Conservation (phyloP, 1,140 invertebrate species). For the Drosophila albomicans region DNA sequence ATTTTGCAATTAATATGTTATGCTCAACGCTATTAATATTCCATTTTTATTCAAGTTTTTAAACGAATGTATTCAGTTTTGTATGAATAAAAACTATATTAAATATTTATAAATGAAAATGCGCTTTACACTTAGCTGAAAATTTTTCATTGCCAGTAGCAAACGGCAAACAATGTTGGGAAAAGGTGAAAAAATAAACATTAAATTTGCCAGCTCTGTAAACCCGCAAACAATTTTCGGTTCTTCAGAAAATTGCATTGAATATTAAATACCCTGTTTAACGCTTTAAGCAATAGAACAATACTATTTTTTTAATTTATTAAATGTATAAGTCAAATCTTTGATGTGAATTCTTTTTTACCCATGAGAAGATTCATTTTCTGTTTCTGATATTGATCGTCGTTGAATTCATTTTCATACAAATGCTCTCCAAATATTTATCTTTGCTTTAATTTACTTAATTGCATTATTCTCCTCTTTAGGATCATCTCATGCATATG, state of each 20-base stretch:
- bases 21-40: neutral
- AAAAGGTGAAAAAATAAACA: neutral
- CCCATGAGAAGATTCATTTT: neutral
- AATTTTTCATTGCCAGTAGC: slow-evolving; percentile 11
- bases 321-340: neutral
- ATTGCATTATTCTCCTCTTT: slow-evolving; percentile 51
- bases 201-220: neutral
- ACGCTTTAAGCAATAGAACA: too few relatives aligned
- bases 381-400: neutral
- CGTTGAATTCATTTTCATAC: slow-evolving; percentile 2
- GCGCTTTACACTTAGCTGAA: slow-evolving; percentile 20
- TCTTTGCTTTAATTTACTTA: slow-evolving; percentile 48
- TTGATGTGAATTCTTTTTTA: neutral
- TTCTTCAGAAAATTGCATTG: neutral
- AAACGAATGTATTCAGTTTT: neutral
- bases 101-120: slow-evolving; percentile 31
- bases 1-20: slow-evolving; percentile 41
- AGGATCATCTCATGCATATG: slow-evolving; percentile 43
- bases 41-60: neutral
- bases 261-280: neutral
- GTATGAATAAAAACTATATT: slow-evolving; percentile 9
- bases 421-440: slow-evolving; percentile 49
- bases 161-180: neutral
- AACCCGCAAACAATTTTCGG: slow-evolving; percentile 9
- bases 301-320: neutral